phyloP scores from a whole-genome alignment of 2,113 vertebrate species.

The Mesoclemmys tuberculata region DNA sequence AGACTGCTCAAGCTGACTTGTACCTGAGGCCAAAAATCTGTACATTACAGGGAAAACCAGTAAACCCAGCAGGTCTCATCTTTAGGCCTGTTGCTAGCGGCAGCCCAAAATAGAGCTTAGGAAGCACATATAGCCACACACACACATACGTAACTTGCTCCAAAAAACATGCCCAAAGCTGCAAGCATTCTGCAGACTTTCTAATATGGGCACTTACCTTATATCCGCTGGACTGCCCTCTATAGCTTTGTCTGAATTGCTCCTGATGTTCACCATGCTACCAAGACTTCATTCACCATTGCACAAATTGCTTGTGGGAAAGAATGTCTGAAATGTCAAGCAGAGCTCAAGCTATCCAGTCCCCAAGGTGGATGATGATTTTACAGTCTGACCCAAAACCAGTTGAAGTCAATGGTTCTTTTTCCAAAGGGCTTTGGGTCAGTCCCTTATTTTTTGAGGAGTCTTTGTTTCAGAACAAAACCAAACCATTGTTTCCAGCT shows the following conservation, averaged over 20 bases:
- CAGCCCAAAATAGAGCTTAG: not conserved
- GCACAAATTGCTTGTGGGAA: not conserved
- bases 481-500: not conserved
- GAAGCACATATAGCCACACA: not conserved
- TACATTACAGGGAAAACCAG: not conserved
- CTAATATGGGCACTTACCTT: rapidly evolving
- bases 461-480: not conserved
- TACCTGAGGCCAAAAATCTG: not conserved
- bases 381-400: not conserved
- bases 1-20: not conserved
- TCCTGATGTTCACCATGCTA: not conserved
- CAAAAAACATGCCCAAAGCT: not conserved
- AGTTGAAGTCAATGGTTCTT: not conserved
- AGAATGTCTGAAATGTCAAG: not conserved
- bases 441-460: not conserved
- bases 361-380: not conserved
- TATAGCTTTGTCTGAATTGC: not conserved
- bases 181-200: not conserved
- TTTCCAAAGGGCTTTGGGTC: not conserved
- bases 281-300: not conserved
- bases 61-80: not conserved
- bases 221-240: not conserved
- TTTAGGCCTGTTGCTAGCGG: not conserved
- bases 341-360: not conserved
- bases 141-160: not conserved